Base-by-base conservation (phyloP, 1,140 invertebrate genomes). In the Mesaphorura yosii region DNA sequence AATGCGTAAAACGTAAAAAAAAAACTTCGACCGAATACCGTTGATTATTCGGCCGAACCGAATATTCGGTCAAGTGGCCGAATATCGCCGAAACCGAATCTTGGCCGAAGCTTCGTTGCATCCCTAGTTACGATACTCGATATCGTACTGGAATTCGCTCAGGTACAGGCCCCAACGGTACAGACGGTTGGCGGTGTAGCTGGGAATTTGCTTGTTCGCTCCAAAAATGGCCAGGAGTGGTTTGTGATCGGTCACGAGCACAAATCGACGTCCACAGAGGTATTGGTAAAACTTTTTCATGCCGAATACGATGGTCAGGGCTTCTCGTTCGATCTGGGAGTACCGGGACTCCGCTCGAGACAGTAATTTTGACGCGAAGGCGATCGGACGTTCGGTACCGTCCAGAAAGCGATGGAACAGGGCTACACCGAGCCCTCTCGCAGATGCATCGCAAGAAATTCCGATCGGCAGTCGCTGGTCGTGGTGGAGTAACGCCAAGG, bases 241-340 rank as follows among this genome's bases (percentile, higher is more conserved):
- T 55, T 69, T 64, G 57, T 78, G 71, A 55, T 78, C 73, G 1
- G 72, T 77, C 3, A 69, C 39, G 0, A 78, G 65, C 20, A 55
- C 70, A 54, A 77, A 78, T 3, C 48, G 19, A 27, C 12, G 42
- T 14, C 49, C 38, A 5, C 40, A 49, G 44, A 71, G 19, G 57
- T 68, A 73, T 3, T 58, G 51, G 15, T 64, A 49, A 50, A 72
- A 72, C 29, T 68, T 65, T 50, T 69, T 59, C 39, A 67, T 55
- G 4, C 64, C 65, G 62, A 64, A 73, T 7, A 70, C 63, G 6
- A 73, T 61, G 0, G 68, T 69, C 20, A 74, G 55, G 31, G 60
- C 56, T 62, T 74, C 69, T 48, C 70, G 72, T 56, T 75, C 70
- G 19, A 72, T 66, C 1, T 60, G 60, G 1, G 60, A 50, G 50